phyloP scores from a whole-genome alignment of 2,888 invertebrate genomes.

The Neoscelio sp. region DNA sequence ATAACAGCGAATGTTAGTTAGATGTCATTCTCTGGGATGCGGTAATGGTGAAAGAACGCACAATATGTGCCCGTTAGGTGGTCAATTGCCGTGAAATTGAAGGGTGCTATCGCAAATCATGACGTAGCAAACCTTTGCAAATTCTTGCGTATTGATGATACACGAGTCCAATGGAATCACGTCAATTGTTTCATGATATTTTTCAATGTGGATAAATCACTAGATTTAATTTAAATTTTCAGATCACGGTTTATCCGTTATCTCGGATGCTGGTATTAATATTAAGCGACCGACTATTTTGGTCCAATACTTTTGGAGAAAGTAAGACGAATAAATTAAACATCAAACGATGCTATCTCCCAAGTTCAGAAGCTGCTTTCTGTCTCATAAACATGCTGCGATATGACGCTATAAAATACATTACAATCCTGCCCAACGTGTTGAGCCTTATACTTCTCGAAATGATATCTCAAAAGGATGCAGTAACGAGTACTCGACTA shows the following conservation, averaged over 20 bases:
- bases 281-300: constrained; percentile 3
- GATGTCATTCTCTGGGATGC: constrained; percentile 23
- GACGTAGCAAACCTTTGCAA: constrained; percentile 4
- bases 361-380: constrained; percentile 49
- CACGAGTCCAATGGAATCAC: constrained; percentile 1
- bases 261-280: too few species aligned
- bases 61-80: constrained; percentile 31
- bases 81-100: constrained; percentile 46
- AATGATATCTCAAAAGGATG: constrained; percentile 42
- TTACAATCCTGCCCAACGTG: constrained; percentile 33
- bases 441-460: constrained; percentile 40
- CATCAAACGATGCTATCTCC: constrained; percentile 37
- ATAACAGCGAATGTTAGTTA: constrained; percentile 25
- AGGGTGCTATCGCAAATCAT: constrained; percentile 5
- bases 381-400: constrained; percentile 57
- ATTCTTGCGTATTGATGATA: constrained; percentile 7
- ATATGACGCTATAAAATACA: constrained; percentile 58
- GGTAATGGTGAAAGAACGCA: constrained; percentile 44
- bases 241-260: neutral
- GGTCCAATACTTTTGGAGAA: constrained; percentile 16
- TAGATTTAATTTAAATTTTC: constrained; percentile 11
- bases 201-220: too few species aligned
- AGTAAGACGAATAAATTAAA: constrained; percentile 56
- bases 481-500: constrained; percentile 10
- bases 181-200: constrained; percentile 9